These are phyloP conservation scores for Pasiphila rectangulata DNA, from an alignment of 2,888 invertebrate species.

Conservation along the genomic window DNA sequence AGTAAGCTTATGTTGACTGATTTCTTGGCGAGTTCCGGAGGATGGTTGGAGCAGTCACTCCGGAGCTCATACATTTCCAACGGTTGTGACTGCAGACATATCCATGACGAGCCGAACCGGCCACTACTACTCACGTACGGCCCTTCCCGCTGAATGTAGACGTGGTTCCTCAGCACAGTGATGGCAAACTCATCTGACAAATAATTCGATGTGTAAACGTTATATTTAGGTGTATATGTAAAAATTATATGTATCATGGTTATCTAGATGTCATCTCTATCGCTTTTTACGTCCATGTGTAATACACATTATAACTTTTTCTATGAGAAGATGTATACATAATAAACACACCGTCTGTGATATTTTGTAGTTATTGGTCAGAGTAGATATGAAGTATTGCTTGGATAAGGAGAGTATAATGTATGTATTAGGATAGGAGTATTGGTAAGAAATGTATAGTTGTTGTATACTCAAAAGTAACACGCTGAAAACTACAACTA, in stretches of 20 bases:
- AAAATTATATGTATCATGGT: constrained; percentile 66
- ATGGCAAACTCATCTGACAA: constrained; percentile 70
- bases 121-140: constrained; percentile 16
- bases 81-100: constrained; percentile 79
- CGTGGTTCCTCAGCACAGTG: constrained; percentile 48
- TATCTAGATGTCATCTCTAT: constrained; percentile 75
- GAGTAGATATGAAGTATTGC: constrained; percentile 77
- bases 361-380: constrained; percentile 80
- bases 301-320: constrained; percentile 75
- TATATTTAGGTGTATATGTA: constrained; percentile 60
- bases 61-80: constrained; percentile 50
- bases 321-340: constrained; percentile 81
- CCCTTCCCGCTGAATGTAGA: constrained; percentile 22
- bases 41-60: constrained; percentile 54
- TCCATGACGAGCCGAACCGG: constrained; percentile 43
- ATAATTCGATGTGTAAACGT: constrained; percentile 65
- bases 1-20: constrained; percentile 64
- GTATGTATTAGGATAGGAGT: constrained; percentile 74
- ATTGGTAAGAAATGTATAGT: constrained; percentile 73
- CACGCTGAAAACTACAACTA: constrained; percentile 55
- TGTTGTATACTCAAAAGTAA: constrained; percentile 66
- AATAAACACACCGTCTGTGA: constrained; percentile 81
- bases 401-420: constrained; percentile 69
- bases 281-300: constrained; percentile 79
- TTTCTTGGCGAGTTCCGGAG: constrained; percentile 49